Evolutionary conservation across 1,140 invertebrate genomes (phyloP).

Genomic region (Drosophila elegans): DNA sequence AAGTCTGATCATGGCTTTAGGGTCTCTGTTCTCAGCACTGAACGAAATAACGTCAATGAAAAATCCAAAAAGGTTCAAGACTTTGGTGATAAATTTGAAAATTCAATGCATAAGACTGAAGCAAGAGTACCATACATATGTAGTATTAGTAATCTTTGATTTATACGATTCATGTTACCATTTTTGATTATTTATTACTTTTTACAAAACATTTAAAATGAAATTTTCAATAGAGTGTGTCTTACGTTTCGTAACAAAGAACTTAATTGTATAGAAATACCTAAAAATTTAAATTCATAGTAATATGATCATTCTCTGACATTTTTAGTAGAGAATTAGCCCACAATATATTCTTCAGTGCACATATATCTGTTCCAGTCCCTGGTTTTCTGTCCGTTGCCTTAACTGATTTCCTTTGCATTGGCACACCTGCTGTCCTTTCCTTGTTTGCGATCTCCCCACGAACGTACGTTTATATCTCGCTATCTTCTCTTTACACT

Average conservation of each 20-base stretch:
- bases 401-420: conserved; percentile 70
- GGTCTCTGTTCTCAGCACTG: conserved; percentile 10
- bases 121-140: too few species aligned
- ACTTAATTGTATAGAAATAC: too few species aligned
- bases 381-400: conserved; percentile 21
- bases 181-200: too few species aligned
- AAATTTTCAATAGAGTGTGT: too few species aligned
- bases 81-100: too few species aligned
- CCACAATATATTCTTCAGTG: conserved; percentile 1
- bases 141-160: too few species aligned
- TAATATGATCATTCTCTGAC: neutral
- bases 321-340: neutral
- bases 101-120: too few species aligned
- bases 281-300: neutral
- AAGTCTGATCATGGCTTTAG: conserved; percentile 42
- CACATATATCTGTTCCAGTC: conserved; percentile 17
- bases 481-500: conserved; percentile 1
- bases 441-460: conserved; percentile 28
- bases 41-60: neutral
- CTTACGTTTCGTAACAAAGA: too few species aligned
- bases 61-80: too few species aligned
- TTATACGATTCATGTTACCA: too few species aligned
- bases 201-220: too few species aligned
- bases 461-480: neutral
- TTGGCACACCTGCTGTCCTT: conserved; percentile 64